These are phyloP conservation scores for Amphipyra tragopoginis DNA, from an alignment of 2,888 invertebrate genomes.

Conservation along the genomic window DNA sequence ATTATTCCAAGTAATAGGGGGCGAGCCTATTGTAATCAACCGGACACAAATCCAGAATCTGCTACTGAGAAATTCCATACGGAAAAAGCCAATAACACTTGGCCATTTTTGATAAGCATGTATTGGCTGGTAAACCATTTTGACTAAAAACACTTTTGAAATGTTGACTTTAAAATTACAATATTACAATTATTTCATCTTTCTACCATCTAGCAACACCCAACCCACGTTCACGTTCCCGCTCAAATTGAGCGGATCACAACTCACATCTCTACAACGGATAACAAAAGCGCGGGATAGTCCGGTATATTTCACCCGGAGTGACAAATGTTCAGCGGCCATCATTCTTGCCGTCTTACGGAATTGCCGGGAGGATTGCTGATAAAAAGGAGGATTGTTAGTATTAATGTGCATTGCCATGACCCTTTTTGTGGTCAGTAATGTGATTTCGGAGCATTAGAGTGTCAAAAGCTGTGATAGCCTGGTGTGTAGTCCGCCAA, in stretches of 20 bases:
- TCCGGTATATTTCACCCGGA: constrained; percentile 34
- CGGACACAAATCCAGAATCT: no score
- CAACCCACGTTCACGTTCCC: constrained; percentile 5
- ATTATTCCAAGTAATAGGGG: no score
- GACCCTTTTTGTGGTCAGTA: not conserved
- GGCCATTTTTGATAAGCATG: no score
- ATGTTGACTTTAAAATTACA: no score
- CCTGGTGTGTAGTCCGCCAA: no score
- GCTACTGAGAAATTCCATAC: no score
- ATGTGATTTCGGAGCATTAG: not conserved
- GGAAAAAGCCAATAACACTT: no score
- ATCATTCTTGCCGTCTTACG: constrained; percentile 33
- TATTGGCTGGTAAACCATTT: no score
- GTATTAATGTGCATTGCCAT: not conserved
- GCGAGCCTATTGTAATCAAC: no score
- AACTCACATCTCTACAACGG: constrained; percentile 20
- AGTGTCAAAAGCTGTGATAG: not conserved
- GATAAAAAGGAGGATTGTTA: constrained; percentile 2
- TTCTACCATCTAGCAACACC: constrained; percentile 8
- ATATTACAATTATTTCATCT: not conserved
- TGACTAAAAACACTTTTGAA: no score
- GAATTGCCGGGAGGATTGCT: not conserved
- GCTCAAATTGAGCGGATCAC: constrained; percentile 27
- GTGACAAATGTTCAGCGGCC: constrained; percentile 28
- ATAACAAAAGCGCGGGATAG: constrained; percentile 28